phyloP scores from a whole-genome alignment of 2,888 invertebrate genomes.

The Pilophorus perplexus region DNA sequence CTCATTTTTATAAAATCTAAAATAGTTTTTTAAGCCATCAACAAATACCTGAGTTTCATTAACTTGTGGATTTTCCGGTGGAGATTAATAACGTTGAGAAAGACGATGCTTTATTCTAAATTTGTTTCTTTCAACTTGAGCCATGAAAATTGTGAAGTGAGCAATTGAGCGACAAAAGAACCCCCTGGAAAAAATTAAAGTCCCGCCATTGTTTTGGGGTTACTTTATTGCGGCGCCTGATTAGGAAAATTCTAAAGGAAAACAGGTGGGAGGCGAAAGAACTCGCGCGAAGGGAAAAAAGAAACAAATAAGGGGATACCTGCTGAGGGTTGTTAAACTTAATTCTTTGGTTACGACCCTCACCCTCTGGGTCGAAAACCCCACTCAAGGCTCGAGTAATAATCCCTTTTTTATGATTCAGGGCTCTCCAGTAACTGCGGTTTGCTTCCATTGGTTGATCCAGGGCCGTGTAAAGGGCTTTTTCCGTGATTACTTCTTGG shows the following conservation, averaged over 20 bases:
- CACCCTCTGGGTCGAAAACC: background rate
- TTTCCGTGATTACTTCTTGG: constrained; percentile 3
- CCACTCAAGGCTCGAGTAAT: constrained; percentile 3
- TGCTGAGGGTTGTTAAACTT: constrained; percentile 18
- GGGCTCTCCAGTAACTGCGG: background rate
- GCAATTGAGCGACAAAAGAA: constrained; percentile 1
- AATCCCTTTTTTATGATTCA: constrained; percentile 20
- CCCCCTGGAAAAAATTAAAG: background rate
- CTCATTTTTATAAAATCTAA: no score
- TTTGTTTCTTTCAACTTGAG: no score
- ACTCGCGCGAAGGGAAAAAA: constrained; percentile 1
- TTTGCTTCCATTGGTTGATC: constrained; percentile 13
- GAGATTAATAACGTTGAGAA: no score
- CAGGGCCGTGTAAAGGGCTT: background rate
- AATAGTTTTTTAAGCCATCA: no score
- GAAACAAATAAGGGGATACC: constrained; percentile 12
- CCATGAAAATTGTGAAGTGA: no score
- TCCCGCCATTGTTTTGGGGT: constrained; percentile 3
- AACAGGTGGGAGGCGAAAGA: constrained; percentile 11
- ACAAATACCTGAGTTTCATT: no score
- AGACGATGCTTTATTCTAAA: no score
- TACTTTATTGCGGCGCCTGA: constrained; percentile 13
- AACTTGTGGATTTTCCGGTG: no score
- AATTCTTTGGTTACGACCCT: constrained; percentile 9
- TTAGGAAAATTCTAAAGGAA: constrained; percentile 14